Evolutionary conservation across 2,888 invertebrate genomes (phyloP), one percentile per base, ranked within the genome.

Genomic region (Mythimna loreyi): DNA sequence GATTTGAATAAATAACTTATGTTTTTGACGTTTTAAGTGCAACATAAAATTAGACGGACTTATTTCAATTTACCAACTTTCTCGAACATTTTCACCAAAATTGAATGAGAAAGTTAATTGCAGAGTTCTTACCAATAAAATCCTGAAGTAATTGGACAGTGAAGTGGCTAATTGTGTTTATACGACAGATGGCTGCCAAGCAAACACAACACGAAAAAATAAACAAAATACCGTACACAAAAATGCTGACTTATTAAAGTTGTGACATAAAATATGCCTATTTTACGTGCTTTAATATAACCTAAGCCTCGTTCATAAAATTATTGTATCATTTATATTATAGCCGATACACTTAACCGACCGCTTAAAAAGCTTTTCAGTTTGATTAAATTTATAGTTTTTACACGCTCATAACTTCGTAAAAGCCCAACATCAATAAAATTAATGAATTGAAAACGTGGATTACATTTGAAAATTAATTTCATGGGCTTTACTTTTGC

Each of bases 351-450:
- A 67, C 58, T 72, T 57, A 67, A 75, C 60, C 64, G 64, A 59
- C 67, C 50, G 45, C 57, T 72, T 60, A 58, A 66, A 71, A 73
- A 68, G 59, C 70, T 69, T 73, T 69, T 64, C 67, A 67, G 73
- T 69, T 79, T 72, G 58, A 77, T 68, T 70, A 65, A 81, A 76
- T 81, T 72, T 82, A 77, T 80, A 80, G 72, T 81, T 81, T 75
- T 80, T 71, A 72, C 70, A 70, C 47, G 65, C 47, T 33, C 61
- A 53, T 73, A 71, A 78, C 68, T 71, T 77, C 43, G 57, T 60
- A 47, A 73, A 80, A 80, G 64, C 72, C 68, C 68, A 71, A 67
- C 61, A 70, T 81, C 67, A 72, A 79, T 75, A 79, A 76, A 81
- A 72, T 79, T 79, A 81, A 81, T 81, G 67, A 69, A 79, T 72